Base-by-base conservation (phyloP, 2,113 vertebrate genomes). In the Nothocercus julius region DNA sequence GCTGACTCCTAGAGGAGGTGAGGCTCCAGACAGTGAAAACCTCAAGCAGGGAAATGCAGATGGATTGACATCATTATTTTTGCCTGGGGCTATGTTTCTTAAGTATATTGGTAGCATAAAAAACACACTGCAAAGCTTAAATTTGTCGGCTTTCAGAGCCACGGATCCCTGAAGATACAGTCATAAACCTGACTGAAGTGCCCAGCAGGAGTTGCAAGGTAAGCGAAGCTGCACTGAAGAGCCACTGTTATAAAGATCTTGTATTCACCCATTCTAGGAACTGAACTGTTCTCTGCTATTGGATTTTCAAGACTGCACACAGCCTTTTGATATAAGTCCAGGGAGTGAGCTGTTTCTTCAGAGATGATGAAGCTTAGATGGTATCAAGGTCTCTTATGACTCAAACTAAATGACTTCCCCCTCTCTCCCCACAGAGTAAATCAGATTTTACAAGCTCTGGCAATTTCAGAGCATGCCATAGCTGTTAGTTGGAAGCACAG, bases 301-400 rank as follows among this genome's bases (percentile, higher is more conserved):
- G 79, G 75, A 51, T 82, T 89, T 91, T 79, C 86, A 69, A 70
- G 66, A 38, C 69, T 64, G 11, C 78, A 61, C 45, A 18, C 13
- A 38, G 83, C 66, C 62, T 92, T 94, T 89, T 94, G 79, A 93
- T 92, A 84, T 24, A 78, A 4, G 1, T 87, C 62, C 83, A 90
- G 81, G 81, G 84, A 96, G 36, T 72, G 88, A 94, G 64, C 66
- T 86, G 42, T 92, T 89, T 86, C 66, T 90, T 89, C 38, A 62
- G 77, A 87, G 80, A 81, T 58, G 74, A 73, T 90, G 91, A 94
- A 90, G 84, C 88, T 93, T 82, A 95, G 95, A 94, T 94, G 79
- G 6, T 84, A 95, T 95, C 92, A 61, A 90, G 70, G 68, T 58
- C 73, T 94, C 77, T 85, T 89, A 73, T 64, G 77, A 89, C 62